Evolutionary conservation across 2,113 vertebrate species (phyloP).

Genomic region (Rhombomys opimus): DNA sequence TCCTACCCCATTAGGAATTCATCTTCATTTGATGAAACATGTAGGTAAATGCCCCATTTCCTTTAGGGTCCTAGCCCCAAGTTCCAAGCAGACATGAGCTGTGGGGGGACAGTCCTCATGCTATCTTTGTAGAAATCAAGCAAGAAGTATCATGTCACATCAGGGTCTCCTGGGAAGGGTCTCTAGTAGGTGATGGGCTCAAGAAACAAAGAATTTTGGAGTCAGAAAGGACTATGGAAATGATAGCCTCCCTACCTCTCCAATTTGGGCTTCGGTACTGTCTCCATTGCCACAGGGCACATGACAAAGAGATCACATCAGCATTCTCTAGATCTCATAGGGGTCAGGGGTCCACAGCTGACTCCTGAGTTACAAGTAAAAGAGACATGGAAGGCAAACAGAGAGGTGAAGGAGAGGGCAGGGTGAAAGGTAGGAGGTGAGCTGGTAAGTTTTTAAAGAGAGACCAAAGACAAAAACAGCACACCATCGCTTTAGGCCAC

Average conservation of each 20-base stretch:
- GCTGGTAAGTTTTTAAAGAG: neutral
- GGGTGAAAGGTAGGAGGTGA: neutral
- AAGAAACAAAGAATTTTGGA: neutral
- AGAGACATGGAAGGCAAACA: neutral
- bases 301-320: neutral
- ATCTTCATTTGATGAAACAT: neutral
- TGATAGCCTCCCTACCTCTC: neutral
- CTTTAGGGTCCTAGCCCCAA: neutral
- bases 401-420: neutral
- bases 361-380: neutral
- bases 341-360: neutral
- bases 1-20: neutral
- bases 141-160: neutral
- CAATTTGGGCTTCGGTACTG: neutral
- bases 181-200: neutral
- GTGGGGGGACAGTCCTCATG: neutral
- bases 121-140: constrained; percentile 8
- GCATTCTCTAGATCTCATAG: neutral
- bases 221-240: neutral
- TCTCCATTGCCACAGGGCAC: neutral
- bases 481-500: neutral
- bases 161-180: neutral
- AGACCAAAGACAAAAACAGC: neutral
- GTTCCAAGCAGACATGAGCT: neutral
- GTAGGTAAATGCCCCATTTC: neutral